Percentiles rank a stretch among this genome's conserved stretches.
Conservation (phyloP, 1,140 invertebrate species). For the Stegodyphus dumicola region DNA sequence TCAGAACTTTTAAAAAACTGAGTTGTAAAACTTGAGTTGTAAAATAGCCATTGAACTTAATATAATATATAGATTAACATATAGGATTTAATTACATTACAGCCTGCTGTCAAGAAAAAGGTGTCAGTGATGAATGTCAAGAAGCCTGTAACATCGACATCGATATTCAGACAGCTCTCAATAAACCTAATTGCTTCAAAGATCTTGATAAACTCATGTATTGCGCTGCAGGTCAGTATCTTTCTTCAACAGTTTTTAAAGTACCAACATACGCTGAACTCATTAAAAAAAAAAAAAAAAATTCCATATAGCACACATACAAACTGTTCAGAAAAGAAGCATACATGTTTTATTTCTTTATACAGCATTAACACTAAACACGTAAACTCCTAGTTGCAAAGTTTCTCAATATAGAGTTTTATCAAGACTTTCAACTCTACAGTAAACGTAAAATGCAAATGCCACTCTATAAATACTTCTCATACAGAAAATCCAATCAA, state of each 20-base stretch:
- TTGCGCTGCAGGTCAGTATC: conserved; percentile 78
- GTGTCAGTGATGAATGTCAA: conserved; percentile 79
- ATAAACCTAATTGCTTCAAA: conserved; percentile 80
- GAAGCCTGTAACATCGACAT: conserved; percentile 83
- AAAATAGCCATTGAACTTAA: no score
- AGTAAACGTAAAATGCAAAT: no score
- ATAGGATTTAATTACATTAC: conserved; percentile 68
- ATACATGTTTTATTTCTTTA: not conserved
- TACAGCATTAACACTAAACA: no score
- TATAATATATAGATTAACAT: not conserved
- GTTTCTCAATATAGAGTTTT: no score
- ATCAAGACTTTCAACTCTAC: no score
- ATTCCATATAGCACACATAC: not conserved
- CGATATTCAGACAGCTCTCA: conserved; percentile 82
- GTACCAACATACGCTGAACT: not conserved
- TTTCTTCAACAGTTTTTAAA: not conserved
- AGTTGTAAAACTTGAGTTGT: no score
- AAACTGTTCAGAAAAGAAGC: no score
- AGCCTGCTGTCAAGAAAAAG: conserved; percentile 80
- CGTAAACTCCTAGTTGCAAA: no score
- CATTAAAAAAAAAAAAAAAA: not conserved
- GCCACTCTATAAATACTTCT: no score
- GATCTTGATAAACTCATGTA: conserved; percentile 88
- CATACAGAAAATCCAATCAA: no score
- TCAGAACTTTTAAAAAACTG: no score